Base-by-base conservation (phyloP, 2,888 invertebrate species). In the Clepsis dumicolana region DNA sequence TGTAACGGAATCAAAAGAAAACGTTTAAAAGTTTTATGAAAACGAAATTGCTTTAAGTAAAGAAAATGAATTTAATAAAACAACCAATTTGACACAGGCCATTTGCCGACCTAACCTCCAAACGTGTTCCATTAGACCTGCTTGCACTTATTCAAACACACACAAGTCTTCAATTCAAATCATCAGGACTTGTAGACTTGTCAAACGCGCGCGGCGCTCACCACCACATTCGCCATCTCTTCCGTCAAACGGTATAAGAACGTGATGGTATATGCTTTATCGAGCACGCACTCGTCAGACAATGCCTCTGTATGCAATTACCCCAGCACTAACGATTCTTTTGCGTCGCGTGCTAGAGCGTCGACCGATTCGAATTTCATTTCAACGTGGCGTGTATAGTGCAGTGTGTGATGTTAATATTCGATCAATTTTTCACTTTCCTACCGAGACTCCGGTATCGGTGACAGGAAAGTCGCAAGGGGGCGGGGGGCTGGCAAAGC, bases 391-490 rank as follows among this genome's bases (percentile, higher is more conserved):
- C 80, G 90, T 93, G 92, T 91, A 79, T 68, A 80, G 93, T 94
- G 93, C 93, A 87, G 80, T 87, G 93, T 93, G 93, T 93, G 92
- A 94, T 93, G 93, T 93, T 91, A 91, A 92, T 89, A 91, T 93
- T 91, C 92, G 91, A 85, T 90, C 90, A 89, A 90, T 90, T 88
- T 83, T 87, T 78, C 75, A 74, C 86, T 90, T 88, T 89, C 87
- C 92, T 89, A 90, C 84, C 84, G 87, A 90, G 91, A 89, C 82
- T 88, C 91, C 93, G 90, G 91, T 78, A 81, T 87, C 91, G 91
- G 93, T 86, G 85, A 90, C 90, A 93, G 94, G 94, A 93, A 94
- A 94, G 94, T 90, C 88, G 89, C 77, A 81, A 78, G 77, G 85
- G 78, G 85, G 86, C 87, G 86, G 85, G 77, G 84, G 80, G 81